These are phyloP conservation scores for Lathronympha strigana DNA, from an alignment of 2,888 invertebrate genomes.

Conservation along the genomic window DNA sequence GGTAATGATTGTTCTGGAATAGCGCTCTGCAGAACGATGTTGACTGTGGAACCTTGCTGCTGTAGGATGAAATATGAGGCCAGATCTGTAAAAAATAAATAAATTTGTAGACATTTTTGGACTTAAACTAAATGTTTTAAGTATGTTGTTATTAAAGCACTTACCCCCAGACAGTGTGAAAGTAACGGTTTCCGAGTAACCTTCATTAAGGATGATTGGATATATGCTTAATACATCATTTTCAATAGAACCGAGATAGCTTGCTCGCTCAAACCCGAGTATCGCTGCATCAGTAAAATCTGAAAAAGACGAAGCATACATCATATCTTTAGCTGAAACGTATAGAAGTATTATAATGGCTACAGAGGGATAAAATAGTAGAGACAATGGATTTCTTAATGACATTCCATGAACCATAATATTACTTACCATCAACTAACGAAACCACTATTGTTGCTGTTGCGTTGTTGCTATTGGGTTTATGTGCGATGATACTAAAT, in stretches of 20 bases:
- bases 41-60: too few relatives aligned
- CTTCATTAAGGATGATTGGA: constrained; percentile 43
- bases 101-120: too few relatives aligned
- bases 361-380: too few relatives aligned
- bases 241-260: constrained; percentile 45
- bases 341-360: too few relatives aligned
- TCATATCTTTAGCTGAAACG: too few relatives aligned
- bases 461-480: constrained; percentile 44
- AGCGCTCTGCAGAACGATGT: too few relatives aligned
- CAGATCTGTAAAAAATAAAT: too few relatives aligned
- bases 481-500: constrained; percentile 48
- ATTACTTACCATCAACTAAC: constrained; percentile 31
- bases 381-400: not conserved
- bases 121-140: too few relatives aligned
- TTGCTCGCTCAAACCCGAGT: constrained; percentile 46
- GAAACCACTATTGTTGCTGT: constrained; percentile 49
- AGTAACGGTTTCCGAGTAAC: constrained; percentile 40
- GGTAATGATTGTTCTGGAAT: too few relatives aligned
- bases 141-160: too few relatives aligned
- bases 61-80: too few relatives aligned
- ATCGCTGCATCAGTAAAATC: constrained; percentile 30
- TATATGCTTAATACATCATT: constrained; percentile 32
- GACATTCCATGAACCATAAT: not conserved
- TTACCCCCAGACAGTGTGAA: constrained; percentile 44
- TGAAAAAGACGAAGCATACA: too few relatives aligned